phyloP scores from a whole-genome alignment of 2,797 vertebrate genomes.

The Masticophis lateralis region DNA sequence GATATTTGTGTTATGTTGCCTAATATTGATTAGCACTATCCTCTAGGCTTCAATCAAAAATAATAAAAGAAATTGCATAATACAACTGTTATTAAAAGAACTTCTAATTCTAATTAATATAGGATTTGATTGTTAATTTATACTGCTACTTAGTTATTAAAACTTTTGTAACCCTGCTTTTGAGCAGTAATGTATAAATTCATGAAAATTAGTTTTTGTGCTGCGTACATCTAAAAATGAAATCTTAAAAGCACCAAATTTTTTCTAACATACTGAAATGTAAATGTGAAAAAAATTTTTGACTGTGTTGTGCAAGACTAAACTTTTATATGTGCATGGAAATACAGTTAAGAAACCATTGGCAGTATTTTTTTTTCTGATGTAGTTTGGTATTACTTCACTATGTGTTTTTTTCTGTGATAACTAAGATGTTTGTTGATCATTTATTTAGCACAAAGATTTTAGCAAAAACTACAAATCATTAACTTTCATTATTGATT shows the following conservation, averaged over 20 bases:
- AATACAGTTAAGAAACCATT: slow-evolving; percentile 46
- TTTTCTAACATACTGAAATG: slow-evolving; percentile 40
- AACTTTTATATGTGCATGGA: slow-evolving; percentile 18
- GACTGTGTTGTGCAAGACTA: slow-evolving; percentile 29
- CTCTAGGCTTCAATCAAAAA: slow-evolving; percentile 49
- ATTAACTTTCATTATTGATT: slow-evolving; percentile 72
- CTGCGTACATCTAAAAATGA: slow-evolving; percentile 35
- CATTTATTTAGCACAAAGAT: slow-evolving; percentile 72
- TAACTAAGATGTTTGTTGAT: slow-evolving; percentile 71
- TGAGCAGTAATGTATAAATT: slow-evolving; percentile 17
- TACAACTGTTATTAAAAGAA: slow-evolving; percentile 50
- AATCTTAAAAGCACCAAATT: not conserved
- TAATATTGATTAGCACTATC: slow-evolving; percentile 42
- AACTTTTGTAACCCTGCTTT: slow-evolving; percentile 37
- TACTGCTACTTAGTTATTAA: slow-evolving; percentile 53
- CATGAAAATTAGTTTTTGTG: slow-evolving; percentile 34
- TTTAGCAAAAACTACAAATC: slow-evolving; percentile 69
- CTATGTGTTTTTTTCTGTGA: slow-evolving; percentile 60
- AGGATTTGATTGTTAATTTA: slow-evolving; percentile 51
- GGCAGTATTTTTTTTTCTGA: slow-evolving; percentile 54
- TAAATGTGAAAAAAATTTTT: slow-evolving; percentile 31
- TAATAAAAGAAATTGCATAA: slow-evolving; percentile 41
- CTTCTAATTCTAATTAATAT: slow-evolving; percentile 42
- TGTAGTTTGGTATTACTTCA: slow-evolving; percentile 62
- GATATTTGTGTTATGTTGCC: slow-evolving; percentile 48